Base-by-base conservation (phyloP, 2,888 invertebrate species). In the Heliconius ismenius region DNA sequence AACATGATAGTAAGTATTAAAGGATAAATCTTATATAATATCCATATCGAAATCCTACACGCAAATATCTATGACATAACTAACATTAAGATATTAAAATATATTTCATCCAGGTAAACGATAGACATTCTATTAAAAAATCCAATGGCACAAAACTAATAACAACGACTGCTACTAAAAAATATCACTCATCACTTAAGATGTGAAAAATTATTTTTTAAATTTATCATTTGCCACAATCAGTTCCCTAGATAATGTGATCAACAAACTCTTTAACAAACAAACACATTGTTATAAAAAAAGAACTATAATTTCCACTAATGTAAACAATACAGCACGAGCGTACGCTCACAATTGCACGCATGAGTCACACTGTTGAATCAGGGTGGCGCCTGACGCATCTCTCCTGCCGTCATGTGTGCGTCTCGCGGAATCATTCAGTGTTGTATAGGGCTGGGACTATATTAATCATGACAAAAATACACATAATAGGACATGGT, bases 371-470 rank as follows among this genome's bases (percentile, higher is more conserved):
- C 26, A 28, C 43, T 32, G 72, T 64, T 74, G 77, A 77, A 77
- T 79, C 77, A 79, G 75, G 77, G 79, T 69, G 79, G 79, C 79
- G 79, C 79, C 79, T 73, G 77, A 68, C 26, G 67, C 69, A 70
- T 70, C 74, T 75, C 79, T 69, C 70, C 65, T 54, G 32, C 49
- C 58, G 64, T 63, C 54, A 68, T 24, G 69, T 60, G 69, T 68
- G 24, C 54, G 74, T 78, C 78, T 73, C 74, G 76, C 79, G 64
- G 63, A 80, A 75, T 76, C 77, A 79, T 79, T 78, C 64, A 74
- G 24, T n/a, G 62, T 21, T 24, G 73, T 67, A 79, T 67, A 79
- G 79, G 79, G 80, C 65, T 76, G 75, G 6, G 24, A 24, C 58
- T 3, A n/a, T 3, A 58, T 58, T 58, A 3, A 21, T 54, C 9